phyloP scores from a whole-genome alignment of 2,797 vertebrate species.

The Vespertilio murinus region DNA sequence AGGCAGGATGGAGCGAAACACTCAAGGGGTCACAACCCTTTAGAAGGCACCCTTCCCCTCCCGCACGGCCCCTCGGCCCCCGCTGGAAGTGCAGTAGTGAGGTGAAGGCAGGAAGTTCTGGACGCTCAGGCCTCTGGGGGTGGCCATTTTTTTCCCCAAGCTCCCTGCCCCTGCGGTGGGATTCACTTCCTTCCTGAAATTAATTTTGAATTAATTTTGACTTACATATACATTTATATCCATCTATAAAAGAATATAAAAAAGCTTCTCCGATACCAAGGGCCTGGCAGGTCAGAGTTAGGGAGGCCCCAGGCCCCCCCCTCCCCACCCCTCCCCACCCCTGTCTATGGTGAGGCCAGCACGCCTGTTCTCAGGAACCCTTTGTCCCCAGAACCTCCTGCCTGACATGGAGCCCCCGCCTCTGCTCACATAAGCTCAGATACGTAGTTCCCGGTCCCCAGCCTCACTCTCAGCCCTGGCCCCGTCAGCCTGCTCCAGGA shows the following conservation, averaged over 20 bases:
- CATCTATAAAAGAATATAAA: background rate
- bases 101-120: background rate
- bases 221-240: background rate
- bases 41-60: background rate
- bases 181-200: background rate
- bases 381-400: background rate
- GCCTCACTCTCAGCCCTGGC: background rate
- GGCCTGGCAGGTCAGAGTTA: background rate
- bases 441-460: background rate
- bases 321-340: background rate
- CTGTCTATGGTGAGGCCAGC: background rate
- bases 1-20: background rate
- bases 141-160: background rate
- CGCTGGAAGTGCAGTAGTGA: background rate
- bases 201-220: too few relatives aligned
- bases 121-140: background rate
- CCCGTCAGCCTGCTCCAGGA: too few relatives aligned
- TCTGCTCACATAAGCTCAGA: background rate
- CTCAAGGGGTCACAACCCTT: background rate
- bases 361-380: background rate
- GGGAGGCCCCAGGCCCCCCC: too few relatives aligned
- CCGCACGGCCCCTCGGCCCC: fast-evolving
- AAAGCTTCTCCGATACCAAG: background rate
- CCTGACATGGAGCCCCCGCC: background rate
- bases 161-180: background rate